A percentile compares a stretch with the other conserved stretches of the same genome.
phyloP scores from a whole-genome alignment of 2,888 invertebrate genomes.

The Drosophila heteroneura region DNA sequence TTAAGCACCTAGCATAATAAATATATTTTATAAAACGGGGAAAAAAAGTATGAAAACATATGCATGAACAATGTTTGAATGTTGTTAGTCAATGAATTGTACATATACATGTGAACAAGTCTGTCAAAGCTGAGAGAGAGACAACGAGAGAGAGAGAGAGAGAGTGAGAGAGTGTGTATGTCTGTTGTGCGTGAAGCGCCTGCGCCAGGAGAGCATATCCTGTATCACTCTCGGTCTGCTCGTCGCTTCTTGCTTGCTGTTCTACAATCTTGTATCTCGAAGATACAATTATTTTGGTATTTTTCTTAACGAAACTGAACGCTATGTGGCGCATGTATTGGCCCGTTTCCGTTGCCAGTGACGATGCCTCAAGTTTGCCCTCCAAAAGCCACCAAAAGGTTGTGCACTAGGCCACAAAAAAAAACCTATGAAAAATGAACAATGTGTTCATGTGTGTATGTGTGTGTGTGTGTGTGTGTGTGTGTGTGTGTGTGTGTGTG shows the following conservation, averaged over 20 bases:
- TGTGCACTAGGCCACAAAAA: conserved; percentile 45
- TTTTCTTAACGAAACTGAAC: conserved; percentile 60
- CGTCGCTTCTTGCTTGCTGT: conserved; percentile 10
- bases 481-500: conserved; percentile 21
- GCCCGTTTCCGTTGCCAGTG: conserved; percentile 27
- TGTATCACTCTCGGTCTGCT: background rate
- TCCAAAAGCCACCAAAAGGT: conserved; percentile 78
- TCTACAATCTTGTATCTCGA: conserved; percentile 43
- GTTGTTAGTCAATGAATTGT: conserved; percentile 80
- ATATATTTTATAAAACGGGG: background rate
- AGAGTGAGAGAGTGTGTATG: conserved; percentile 3
- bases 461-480: conserved; percentile 8
- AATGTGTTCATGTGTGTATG: conserved; percentile 1
- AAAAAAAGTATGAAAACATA: background rate
- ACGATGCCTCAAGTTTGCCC: conserved; percentile 71
- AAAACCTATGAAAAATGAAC: conserved; percentile 7
- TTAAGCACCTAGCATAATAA: conserved; percentile 17
- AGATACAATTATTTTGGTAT: conserved; percentile 61
- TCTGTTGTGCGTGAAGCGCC: conserved; percentile 24
- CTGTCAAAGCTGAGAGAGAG: conserved; percentile 4
- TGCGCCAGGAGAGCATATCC: conserved; percentile 39
- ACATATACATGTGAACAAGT: conserved; percentile 50
- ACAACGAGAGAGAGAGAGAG: conserved; percentile 7
- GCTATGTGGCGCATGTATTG: conserved; percentile 35
- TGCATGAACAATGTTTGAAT: conserved; percentile 54